Conservation (phyloP, 2,113 vertebrate species). For the Tretioscincus oriximinensis region DNA sequence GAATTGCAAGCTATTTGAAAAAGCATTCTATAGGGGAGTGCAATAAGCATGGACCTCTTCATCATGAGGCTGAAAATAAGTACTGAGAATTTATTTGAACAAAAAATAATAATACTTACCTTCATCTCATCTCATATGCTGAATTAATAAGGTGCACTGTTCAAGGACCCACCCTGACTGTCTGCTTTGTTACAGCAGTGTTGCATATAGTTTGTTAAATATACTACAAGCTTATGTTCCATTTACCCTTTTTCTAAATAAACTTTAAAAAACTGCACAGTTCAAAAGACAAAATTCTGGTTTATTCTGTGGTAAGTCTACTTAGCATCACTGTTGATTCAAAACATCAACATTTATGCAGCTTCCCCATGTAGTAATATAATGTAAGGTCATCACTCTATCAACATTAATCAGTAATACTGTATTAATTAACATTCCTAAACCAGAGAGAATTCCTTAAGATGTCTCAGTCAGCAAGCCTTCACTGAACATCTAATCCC, state of each 20-base stretch:
- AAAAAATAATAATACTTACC: not conserved
- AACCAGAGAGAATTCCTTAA: not conserved
- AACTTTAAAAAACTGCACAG: not conserved
- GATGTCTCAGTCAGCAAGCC: not conserved
- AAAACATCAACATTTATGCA: not conserved
- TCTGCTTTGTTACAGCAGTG: too few relatives aligned
- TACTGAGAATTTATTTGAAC: too few relatives aligned
- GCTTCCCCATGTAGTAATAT: rapidly evolving
- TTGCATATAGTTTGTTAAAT: too few relatives aligned
- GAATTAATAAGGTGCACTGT: too few relatives aligned
- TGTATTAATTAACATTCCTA: not conserved
- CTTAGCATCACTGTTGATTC: not conserved
- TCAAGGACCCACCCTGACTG: too few relatives aligned
- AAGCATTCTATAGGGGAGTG: too few relatives aligned
- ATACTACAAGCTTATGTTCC: too few relatives aligned
- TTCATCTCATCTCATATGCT: too few relatives aligned
- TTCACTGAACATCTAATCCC: not conserved
- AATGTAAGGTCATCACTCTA: not conserved
- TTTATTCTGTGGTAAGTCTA: not conserved
- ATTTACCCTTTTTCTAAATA: too few relatives aligned
- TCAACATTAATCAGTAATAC: too few relatives aligned
- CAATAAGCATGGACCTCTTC: not conserved
- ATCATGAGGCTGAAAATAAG: not conserved
- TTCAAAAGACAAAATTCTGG: not conserved
- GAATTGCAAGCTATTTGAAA: not conserved